Percentiles rank a stretch among this genome's conserved stretches.
These are phyloP conservation scores for Hemibagrus wyckioides DNA, from an alignment of 2,113 vertebrate genomes.

Conservation along the genomic window DNA sequence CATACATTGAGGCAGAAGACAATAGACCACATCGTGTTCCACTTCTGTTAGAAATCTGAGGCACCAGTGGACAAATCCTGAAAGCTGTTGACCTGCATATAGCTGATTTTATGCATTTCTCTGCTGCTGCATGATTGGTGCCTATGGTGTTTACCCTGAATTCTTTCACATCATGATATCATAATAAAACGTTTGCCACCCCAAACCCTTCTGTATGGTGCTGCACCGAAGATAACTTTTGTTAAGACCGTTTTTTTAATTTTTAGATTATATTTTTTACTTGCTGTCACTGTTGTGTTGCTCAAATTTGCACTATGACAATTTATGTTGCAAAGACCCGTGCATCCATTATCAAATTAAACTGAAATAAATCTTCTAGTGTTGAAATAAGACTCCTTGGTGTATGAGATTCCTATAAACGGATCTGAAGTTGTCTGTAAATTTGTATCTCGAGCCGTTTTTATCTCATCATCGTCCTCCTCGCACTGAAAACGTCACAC, in stretches of 20 bases:
- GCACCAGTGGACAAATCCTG: not conserved
- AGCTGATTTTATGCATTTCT: not conserved
- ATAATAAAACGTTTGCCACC: not conserved
- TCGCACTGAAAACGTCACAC: constrained; percentile 63
- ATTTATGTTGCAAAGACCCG: not conserved
- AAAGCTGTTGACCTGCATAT: not conserved
- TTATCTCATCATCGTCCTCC: constrained; percentile 66
- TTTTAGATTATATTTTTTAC: not conserved
- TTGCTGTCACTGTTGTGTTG: not conserved
- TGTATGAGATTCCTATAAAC: constrained; percentile 37
- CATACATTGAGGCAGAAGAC: not conserved
- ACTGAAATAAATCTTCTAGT: constrained; percentile 1
- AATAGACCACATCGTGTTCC: not conserved
- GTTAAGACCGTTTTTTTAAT: not conserved
- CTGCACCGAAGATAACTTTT: not conserved
- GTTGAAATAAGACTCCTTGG: constrained; percentile 33
- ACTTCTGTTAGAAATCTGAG: not conserved
- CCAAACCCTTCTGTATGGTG: not conserved
- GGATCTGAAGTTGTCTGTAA: constrained; percentile 16
- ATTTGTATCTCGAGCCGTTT: constrained; percentile 30
- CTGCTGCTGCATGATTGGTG: not conserved
- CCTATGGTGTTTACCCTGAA: not conserved
- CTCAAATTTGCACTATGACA: not conserved
- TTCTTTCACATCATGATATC: not conserved
- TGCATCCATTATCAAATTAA: constrained; percentile 18